Percentiles rank a stretch among this genome's conserved stretches.
Conservation (phyloP, 2,797 vertebrate genomes). For the Enteromius viviparus region DNA sequence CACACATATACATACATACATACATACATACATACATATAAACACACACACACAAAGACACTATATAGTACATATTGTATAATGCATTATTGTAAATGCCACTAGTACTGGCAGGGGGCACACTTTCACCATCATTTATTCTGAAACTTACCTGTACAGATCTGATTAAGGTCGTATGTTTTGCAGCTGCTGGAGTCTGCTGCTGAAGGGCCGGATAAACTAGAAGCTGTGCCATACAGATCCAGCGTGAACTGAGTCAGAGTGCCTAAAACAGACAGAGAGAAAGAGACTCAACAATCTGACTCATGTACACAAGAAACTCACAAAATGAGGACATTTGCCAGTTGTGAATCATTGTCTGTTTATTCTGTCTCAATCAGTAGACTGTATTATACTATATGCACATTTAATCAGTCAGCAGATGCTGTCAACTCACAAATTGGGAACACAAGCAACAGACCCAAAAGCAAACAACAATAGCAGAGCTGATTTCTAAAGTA, state of each 20-base stretch:
- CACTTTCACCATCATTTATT: constrained; percentile 29
- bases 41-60: no score
- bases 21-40: no score
- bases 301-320: neutral
- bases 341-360: neutral
- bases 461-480: neutral
- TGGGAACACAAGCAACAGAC: neutral
- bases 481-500: neutral
- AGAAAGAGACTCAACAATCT: neutral
- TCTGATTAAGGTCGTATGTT: constrained; percentile 87
- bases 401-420: neutral
- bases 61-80: no score
- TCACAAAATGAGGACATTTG: neutral
- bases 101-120: constrained; percentile 40
- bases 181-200: constrained; percentile 83
- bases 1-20: no score
- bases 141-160: constrained; percentile 88
- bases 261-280: constrained; percentile 78
- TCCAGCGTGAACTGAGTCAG: constrained; percentile 93
- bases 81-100: neutral
- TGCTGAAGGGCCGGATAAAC: constrained; percentile 71
- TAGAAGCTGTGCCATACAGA: constrained; percentile 86
- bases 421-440: neutral
- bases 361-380: neutral
- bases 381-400: neutral